Conservation (phyloP, 2,888 invertebrate species). For the Drosophila rellima region DNA sequence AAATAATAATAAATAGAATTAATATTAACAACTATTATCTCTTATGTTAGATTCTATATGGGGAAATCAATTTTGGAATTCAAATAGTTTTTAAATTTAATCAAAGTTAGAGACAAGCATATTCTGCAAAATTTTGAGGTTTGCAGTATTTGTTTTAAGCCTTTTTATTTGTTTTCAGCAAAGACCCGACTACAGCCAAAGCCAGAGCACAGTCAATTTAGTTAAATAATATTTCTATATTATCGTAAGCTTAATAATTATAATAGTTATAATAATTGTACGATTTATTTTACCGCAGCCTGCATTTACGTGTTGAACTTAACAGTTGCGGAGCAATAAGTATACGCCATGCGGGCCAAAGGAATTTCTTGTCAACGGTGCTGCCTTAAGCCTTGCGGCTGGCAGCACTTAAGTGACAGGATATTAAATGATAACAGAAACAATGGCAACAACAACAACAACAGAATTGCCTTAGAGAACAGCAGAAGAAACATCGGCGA, state of each 20-base stretch:
- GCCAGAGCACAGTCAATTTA: slow-evolving; percentile 11
- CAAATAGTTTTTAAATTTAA: too few relatives aligned
- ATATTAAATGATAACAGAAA: slow-evolving; percentile 78
- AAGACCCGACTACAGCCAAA: neutral
- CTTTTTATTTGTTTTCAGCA: neutral
- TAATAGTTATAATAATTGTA: neutral
- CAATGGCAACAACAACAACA: slow-evolving; percentile 13
- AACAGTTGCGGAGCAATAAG: slow-evolving; percentile 6
- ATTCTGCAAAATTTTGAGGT: neutral
- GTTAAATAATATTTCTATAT: neutral
- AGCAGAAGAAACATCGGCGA: slow-evolving; percentile 36
- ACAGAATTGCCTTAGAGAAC: slow-evolving; percentile 27
- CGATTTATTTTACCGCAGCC: neutral
- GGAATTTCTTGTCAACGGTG: slow-evolving; percentile 22
- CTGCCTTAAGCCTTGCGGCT: slow-evolving; percentile 12
- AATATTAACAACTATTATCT: too few relatives aligned
- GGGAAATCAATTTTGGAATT: neutral
- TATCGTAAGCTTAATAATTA: neutral
- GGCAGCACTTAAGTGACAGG: slow-evolving; percentile 71
- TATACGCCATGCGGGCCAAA: slow-evolving; percentile 37
- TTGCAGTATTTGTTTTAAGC: neutral
- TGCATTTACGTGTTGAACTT: neutral
- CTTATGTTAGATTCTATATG: neutral
- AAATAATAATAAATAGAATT: too few relatives aligned
- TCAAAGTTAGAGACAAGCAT: too few relatives aligned